Base-by-base conservation (phyloP, 2,797 vertebrate genomes). In the Acanthurus tractus region DNA sequence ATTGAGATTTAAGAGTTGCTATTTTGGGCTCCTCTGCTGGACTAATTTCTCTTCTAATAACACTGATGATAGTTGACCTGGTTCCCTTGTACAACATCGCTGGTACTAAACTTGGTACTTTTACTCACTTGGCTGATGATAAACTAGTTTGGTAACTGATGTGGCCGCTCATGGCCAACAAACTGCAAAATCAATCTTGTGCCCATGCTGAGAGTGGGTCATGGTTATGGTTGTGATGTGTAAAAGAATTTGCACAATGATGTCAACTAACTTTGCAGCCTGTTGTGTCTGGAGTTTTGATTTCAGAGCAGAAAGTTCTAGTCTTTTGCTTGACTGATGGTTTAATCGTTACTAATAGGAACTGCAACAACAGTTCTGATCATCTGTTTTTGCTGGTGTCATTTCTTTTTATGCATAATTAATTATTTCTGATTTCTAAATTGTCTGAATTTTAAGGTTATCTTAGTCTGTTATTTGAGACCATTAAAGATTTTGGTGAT, bases 61-160 rank as follows among this genome's bases (percentile, higher is more conserved):
- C 64, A 77, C 62, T 66, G 72, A 80, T 84, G 71, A 70, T 72
- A 79, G 84, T 74, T 84, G 84, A 82, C 83, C 84, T 88, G 87
- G 66, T 89, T 89, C 72, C 59, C 61, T 23, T 68, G 52, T 76
- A 67, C 63, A 48, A 56, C 40, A 50, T 83, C 8, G 8, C 50
- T 69, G 59, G 11, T 66, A 46, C 54, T 74, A n/a, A 63, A 76
- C 70, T 79, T 76, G 55, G 67, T 64, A 29, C 53, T 78, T 66
- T 57, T 66, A 11, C 56, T 38, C 58, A 57, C 78, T 87, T 76
- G 45, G 52, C 22, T 66, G 46, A 25, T 65, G 52, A 69, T 74
- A 57, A 77, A 69, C 79, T 67, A 73, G 17, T 87, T 78, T 38
- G 68, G 50, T 54, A 54, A 23, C 62, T 64, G 58, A 71, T 66